Conservation (phyloP, 2,797 vertebrate genomes). For the Euphonia xanthogaster region DNA sequence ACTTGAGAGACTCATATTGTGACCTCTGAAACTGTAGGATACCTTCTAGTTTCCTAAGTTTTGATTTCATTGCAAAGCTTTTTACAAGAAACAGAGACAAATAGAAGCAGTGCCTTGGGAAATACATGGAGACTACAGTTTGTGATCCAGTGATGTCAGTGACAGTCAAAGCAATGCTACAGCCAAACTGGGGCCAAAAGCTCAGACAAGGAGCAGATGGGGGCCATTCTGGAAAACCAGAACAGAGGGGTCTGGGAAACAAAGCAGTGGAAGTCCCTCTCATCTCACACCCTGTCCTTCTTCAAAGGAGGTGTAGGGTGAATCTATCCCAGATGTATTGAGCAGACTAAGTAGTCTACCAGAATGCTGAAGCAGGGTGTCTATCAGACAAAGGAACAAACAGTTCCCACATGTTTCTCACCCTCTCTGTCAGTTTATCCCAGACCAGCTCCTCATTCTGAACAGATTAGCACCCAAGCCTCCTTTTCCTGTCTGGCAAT, state of each 20-base stretch:
- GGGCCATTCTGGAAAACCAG: background rate
- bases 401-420: slow-evolving; percentile 8
- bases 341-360: background rate
- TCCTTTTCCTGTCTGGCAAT: slow-evolving; percentile 45
- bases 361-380: background rate
- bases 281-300: background rate
- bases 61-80: background rate
- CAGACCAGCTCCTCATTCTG: background rate
- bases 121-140: background rate
- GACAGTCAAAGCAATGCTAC: background rate
- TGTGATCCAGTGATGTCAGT: background rate
- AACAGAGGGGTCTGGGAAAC: background rate
- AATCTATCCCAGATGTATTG: background rate
- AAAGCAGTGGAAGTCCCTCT: background rate
- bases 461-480: slow-evolving; percentile 25
- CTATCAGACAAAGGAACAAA: background rate
- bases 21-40: background rate
- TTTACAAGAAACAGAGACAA: background rate
- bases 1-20: background rate
- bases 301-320: background rate
- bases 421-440: background rate
- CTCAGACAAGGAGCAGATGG: background rate
- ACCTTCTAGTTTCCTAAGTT: background rate
- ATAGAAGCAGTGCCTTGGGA: background rate
- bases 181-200: background rate